These are phyloP conservation scores for Collichthys lucidus DNA, from an alignment of 2,113 vertebrate genomes.

Conservation along the genomic window DNA sequence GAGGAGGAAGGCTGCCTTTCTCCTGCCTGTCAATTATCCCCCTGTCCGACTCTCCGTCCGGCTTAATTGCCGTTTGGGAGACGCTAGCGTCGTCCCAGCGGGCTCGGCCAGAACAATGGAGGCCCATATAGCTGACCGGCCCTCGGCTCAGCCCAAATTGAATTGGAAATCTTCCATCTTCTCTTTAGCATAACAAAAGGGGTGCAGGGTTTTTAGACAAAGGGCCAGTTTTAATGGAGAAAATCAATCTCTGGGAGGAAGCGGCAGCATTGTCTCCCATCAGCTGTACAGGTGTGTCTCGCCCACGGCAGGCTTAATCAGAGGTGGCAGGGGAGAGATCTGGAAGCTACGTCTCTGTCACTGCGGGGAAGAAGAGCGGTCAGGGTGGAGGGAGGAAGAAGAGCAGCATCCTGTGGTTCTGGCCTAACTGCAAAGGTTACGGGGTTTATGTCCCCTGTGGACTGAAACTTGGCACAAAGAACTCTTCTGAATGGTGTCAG, in stretches of 20 bases:
- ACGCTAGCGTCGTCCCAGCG: constrained; percentile 87
- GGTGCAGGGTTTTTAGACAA: constrained; percentile 90
- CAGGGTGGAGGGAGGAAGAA: background rate
- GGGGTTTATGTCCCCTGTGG: background rate
- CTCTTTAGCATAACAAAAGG: constrained; percentile 97
- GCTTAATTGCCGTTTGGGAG: constrained; percentile 96
- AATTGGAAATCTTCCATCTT: constrained; percentile 96
- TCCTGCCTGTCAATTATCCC: constrained; percentile 91
- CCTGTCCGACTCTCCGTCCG: constrained; percentile 85
- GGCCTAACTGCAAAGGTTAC: background rate
- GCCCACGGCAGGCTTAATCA: constrained; percentile 80
- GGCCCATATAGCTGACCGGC: constrained; percentile 90
- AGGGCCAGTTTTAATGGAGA: constrained; percentile 89
- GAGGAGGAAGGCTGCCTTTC: constrained; percentile 81
- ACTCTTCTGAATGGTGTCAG: background rate
- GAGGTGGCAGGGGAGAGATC: constrained; percentile 86
- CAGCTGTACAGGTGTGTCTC: constrained; percentile 85
- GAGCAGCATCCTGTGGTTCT: constrained; percentile 5
- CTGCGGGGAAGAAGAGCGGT: constrained; percentile 42
- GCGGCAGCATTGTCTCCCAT: constrained; percentile 79
- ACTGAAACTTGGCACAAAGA: background rate
- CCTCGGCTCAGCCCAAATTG: constrained; percentile 91
- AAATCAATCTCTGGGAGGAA: constrained; percentile 86
- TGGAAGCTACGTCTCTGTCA: constrained; percentile 75
- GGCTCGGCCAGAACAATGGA: constrained; percentile 86